A percentile compares a stretch with the other conserved stretches of the same genome.
These are phyloP conservation scores for Okamejei kenojei DNA, from an alignment of 2,797 vertebrate genomes.

Conservation along the genomic window DNA sequence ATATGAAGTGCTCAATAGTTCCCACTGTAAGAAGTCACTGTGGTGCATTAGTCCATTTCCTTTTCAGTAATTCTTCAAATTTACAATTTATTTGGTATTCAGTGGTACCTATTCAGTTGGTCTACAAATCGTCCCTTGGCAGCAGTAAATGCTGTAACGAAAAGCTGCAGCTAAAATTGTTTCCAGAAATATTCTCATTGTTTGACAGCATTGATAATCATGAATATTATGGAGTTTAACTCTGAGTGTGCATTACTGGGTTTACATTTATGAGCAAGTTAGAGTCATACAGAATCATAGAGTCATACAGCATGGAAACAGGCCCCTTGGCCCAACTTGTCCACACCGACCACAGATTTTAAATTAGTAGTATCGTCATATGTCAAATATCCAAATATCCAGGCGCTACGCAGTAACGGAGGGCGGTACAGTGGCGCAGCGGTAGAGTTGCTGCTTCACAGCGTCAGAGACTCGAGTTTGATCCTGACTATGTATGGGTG, in stretches of 20 bases:
- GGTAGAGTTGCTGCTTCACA: too few relatives aligned
- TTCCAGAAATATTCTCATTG: conserved; percentile 15
- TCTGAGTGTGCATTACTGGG: background rate
- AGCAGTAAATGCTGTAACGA: background rate
- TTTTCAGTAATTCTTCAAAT: background rate
- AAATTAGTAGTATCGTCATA: background rate
- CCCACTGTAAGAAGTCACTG: background rate
- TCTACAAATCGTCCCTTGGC: background rate
- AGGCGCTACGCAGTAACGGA: background rate
- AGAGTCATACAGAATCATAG: too few relatives aligned
- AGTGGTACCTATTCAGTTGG: background rate
- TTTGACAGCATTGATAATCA: background rate
- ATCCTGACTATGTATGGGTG: too few relatives aligned
- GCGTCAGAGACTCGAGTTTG: too few relatives aligned
- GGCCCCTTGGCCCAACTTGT: too few relatives aligned
- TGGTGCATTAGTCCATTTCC: background rate
- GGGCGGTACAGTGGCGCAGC: too few relatives aligned
- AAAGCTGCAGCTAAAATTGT: background rate
- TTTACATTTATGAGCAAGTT: background rate
- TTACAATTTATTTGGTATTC: background rate
- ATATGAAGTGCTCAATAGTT: background rate
- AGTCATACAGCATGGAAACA: too few relatives aligned
- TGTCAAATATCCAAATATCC: background rate
- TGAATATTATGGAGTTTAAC: background rate
- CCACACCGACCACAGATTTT: too few relatives aligned